Evolutionary conservation across 2,888 invertebrate genomes (phyloP), one percentile per base, ranked within the genome.

Genomic region (Heliconius cydno): DNA sequence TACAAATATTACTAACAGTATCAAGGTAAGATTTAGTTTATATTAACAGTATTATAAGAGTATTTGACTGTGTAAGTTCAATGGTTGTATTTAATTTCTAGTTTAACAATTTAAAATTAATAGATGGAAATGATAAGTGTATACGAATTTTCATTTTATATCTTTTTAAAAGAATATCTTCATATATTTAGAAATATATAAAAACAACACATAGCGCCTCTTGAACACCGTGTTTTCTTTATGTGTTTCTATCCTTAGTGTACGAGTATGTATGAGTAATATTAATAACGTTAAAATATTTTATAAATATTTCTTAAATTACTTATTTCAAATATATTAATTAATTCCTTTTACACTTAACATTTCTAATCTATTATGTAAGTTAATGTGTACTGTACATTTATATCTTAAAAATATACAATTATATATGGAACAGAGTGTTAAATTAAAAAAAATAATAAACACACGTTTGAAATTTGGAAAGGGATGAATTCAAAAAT

Each of bases 11-110:
- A 77, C 63, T 72, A 74, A 41, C 68, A 72, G 71, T 78, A 76
- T 41, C 3, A 28, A 68, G 19, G 66, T 79, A 81, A 79, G 76
- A 25, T 76, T 78, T 82, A 79, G 68, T 68, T 73, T 73, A 68
- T 67, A 63, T 77, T 73, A 76, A 78, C 77, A 78, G 66, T 79
- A 81, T 77, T 78, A 77, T 82, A 86, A 77, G 82, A 60, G 9
- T 83, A 77, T 74, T 30, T 78, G 74, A 78, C 79, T 76, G 52
- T 66, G 65, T 80, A 81, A 79, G 80, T 80, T 72, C 77, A 80
- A 82, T 79, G 80, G 80, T 83, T 82, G 83, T 83, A 82, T 81
- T 80, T 76, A 74, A 68, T 77, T 82, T 77, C 52, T 82, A 81
- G 79, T 30, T 71, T 78, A 79, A 46, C 74, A 52, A 9, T 13